Conservation (phyloP, 2,113 vertebrate genomes). For the Tamias sibiricus region DNA sequence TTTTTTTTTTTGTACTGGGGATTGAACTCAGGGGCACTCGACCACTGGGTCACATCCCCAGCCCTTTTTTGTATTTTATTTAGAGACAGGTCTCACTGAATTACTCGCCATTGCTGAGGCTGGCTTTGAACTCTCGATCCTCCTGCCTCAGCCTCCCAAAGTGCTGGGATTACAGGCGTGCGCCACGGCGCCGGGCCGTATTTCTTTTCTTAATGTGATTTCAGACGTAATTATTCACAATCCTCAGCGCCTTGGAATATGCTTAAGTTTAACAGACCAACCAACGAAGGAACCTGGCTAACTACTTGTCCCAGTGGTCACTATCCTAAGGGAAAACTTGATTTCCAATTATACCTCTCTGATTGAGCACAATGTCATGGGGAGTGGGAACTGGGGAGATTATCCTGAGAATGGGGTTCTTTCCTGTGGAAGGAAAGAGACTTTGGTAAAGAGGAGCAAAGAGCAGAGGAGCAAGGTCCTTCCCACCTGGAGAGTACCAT, state of each 20-base stretch:
- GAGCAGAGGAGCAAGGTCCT: not conserved
- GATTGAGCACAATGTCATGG: not conserved
- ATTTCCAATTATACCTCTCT: not conserved
- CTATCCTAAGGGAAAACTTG: not conserved
- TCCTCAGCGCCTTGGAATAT: not conserved
- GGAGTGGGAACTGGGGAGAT: not conserved
- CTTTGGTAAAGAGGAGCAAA: not conserved
- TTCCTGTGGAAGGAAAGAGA: not conserved
- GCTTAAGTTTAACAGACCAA: constrained; percentile 8
- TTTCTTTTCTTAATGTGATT: not conserved
- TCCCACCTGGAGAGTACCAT: not conserved
- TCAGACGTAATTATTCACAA: not conserved
- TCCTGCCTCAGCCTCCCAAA: too few species aligned
- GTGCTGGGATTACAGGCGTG: too few species aligned
- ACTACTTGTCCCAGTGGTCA: not conserved
- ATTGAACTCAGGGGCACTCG: too few species aligned
- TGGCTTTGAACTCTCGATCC: too few species aligned
- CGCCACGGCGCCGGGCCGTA: too few species aligned
- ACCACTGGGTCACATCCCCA: too few species aligned
- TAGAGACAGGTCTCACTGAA: too few species aligned
- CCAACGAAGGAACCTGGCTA: not conserved
- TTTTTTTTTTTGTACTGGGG: too few species aligned
- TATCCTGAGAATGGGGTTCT: not conserved
- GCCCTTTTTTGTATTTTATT: too few species aligned
- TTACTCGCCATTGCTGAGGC: too few species aligned